Percentiles rank a stretch among this genome's conserved stretches.
Conservation (phyloP, 2,797 vertebrate species). For the Anguilla megastoma region DNA sequence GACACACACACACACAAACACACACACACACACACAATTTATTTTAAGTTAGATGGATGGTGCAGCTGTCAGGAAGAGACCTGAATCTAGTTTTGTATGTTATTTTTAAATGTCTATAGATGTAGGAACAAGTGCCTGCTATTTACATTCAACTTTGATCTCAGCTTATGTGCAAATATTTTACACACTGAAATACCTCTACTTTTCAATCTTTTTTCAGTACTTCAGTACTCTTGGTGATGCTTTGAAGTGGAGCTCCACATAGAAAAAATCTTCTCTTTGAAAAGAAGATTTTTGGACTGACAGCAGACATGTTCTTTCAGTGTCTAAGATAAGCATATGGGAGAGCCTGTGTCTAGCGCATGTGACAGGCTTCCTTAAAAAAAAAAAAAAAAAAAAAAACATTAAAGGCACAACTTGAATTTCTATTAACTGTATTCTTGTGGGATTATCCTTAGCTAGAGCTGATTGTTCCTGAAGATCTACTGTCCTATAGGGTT, state of each 20-base stretch:
- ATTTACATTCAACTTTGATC: neutral
- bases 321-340: neutral
- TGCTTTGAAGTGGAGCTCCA: neutral
- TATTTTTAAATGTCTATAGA: no score
- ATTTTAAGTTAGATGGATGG: no score
- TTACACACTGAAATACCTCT: neutral
- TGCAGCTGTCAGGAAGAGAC: no score
- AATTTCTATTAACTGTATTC: constrained; percentile 2
- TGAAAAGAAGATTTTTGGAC: neutral
- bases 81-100: no score
- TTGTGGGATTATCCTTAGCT: neutral
- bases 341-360: neutral
- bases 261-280: neutral
- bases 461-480: no score
- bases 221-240: neutral
- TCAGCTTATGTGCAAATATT: neutral
- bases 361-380: neutral
- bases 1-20: no score
- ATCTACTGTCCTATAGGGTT: no score
- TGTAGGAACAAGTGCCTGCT: neutral
- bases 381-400: neutral
- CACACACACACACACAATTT: no score
- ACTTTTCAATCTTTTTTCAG: neutral
- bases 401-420: neutral
- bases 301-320: constrained; percentile 2